phyloP scores from a whole-genome alignment of 2,113 vertebrate species.

The Osmerus eperlanus region DNA sequence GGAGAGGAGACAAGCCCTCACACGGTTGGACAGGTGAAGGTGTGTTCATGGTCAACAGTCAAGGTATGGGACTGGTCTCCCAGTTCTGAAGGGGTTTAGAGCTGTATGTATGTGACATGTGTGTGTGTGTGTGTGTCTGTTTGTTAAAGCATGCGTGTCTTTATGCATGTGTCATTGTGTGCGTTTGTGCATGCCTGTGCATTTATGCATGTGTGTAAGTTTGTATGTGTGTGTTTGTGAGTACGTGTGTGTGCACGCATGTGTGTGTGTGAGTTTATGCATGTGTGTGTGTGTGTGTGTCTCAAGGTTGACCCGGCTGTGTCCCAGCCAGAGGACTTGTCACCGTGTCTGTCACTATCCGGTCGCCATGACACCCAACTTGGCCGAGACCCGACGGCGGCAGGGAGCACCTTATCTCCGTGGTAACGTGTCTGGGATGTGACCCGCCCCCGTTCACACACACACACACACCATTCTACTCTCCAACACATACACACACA shows the following conservation, averaged over 20 bases:
- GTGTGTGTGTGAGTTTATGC: background rate
- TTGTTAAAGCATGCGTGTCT: no score
- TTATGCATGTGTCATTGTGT: no score
- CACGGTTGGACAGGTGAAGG: no score
- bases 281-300: background rate
- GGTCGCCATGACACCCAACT: constrained; percentile 76
- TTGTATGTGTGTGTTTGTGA: background rate
- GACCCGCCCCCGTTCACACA: constrained; percentile 45
- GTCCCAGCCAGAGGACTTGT: constrained; percentile 60
- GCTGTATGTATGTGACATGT: background rate
- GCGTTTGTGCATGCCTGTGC: background rate
- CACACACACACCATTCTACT: background rate
- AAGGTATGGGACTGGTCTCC: background rate
- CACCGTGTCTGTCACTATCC: constrained; percentile 74
- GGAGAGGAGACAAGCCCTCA: no score
- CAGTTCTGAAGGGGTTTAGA: background rate
- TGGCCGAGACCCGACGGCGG: constrained; percentile 80
- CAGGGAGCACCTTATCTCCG: constrained; percentile 80
- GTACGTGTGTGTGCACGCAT: background rate
- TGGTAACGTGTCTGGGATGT: constrained; percentile 79
- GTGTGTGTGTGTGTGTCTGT: background rate
- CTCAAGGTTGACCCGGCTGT: constrained; percentile 58
- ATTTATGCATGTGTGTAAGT: no score
- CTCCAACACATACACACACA: background rate
- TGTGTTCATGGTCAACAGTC: no score